Conservation (phyloP, 2,888 invertebrate species). For the Acanthosepion lycidas region DNA sequence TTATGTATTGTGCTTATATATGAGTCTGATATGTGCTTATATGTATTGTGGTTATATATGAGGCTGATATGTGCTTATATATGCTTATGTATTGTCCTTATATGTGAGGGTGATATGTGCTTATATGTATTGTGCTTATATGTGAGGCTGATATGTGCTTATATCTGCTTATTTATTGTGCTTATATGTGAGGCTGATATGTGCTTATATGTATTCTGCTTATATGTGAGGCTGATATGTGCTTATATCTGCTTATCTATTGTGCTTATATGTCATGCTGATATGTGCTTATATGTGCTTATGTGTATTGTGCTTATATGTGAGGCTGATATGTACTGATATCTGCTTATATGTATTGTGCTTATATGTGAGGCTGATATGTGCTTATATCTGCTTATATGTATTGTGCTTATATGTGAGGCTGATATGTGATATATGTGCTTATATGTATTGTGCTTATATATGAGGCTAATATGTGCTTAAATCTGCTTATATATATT, state of each 20-base stretch:
- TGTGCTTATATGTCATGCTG: not conserved
- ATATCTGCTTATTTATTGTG: too few relatives aligned
- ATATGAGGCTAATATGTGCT: not conserved
- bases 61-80: too few relatives aligned
- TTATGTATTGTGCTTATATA: not conserved
- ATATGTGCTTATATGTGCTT: not conserved
- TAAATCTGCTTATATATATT: not conserved
- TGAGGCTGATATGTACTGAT: not conserved
- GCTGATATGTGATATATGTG: not conserved
- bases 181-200: too few relatives aligned
- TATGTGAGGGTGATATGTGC: too few relatives aligned
- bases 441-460: not conserved
- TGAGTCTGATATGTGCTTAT: too few relatives aligned
- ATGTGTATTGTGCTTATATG: not conserved
- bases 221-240: not conserved
- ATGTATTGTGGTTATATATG: not conserved
- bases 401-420: not conserved
- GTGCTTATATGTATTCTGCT: not conserved
- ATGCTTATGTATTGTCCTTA: too few relatives aligned
- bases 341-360: not conserved
- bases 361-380: not conserved
- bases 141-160: not conserved
- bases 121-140: not conserved
- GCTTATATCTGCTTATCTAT: not conserved
- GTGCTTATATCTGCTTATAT: not conserved